Conservation (phyloP, 2,888 invertebrate species). For the Calliopum simillimum region DNA sequence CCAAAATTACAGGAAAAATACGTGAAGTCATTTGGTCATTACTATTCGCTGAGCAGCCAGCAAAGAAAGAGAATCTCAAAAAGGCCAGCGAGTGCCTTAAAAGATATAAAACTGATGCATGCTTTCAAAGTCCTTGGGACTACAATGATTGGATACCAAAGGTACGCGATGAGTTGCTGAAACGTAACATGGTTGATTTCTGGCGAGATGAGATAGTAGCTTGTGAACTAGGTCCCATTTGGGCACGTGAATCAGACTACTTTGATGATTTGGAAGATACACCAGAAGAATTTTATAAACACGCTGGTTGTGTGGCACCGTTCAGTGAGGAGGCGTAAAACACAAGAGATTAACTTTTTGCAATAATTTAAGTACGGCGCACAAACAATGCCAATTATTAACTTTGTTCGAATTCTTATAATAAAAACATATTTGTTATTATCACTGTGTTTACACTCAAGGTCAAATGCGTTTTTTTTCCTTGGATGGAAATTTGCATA, state of each 20-base stretch:
- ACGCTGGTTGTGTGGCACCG: conserved; percentile 42
- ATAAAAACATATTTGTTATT: no score
- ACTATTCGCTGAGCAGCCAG: conserved; percentile 49
- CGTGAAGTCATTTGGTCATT: conserved; percentile 57
- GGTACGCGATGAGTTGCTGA: conserved; percentile 57
- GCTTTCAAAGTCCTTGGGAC: conserved; percentile 55
- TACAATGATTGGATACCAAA: conserved; percentile 63
- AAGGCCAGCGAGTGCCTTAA: conserved; percentile 54
- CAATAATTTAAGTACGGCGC: no score
- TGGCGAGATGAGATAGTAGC: conserved; percentile 60
- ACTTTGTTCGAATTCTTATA: no score
- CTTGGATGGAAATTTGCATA: no score
- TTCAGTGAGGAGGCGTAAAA: conserved; percentile 13
- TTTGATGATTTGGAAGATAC: conserved; percentile 54
- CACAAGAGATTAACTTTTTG: no score
- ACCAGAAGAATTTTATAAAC: conserved; percentile 57
- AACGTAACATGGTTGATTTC: conserved; percentile 55
- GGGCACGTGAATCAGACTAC: conserved; percentile 59
- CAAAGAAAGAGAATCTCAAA: conserved; percentile 9
- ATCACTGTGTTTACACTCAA: no score
- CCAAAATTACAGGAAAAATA: conserved; percentile 48
- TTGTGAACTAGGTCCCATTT: conserved; percentile 58
- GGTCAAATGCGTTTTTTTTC: no score
- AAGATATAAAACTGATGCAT: conserved; percentile 65
- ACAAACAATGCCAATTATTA: no score